Conservation (phyloP, 1,140 invertebrate species). For the Heterodera carotae region DNA sequence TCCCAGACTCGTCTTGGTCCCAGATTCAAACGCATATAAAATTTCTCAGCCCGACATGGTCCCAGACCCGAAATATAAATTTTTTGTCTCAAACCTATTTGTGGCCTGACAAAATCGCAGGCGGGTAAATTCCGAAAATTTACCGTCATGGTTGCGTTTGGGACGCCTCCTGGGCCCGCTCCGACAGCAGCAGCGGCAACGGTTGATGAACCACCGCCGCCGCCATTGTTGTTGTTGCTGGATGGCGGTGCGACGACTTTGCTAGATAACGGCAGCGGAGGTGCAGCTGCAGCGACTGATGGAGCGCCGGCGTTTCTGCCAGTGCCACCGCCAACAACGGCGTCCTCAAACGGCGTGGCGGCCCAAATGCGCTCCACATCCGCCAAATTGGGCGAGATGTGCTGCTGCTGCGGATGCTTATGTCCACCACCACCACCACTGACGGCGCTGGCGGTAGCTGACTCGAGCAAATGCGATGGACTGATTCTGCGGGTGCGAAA, state of each 20-base stretch:
- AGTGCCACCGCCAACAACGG: neutral
- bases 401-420: neutral
- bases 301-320: no score
- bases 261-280: no score
- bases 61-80: no score
- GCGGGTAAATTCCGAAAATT: neutral
- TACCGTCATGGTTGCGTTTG: no score
- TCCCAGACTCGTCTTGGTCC: no score
- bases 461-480: conserved; percentile 13
- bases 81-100: no score
- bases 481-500: conserved; percentile 10
- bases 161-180: neutral
- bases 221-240: neutral
- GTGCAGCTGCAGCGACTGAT: no score
- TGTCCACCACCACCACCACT: no score
- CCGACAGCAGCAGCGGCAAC: neutral
- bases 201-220: neutral
- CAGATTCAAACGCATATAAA: no score
- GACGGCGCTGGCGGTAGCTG: neutral
- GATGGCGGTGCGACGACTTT: no score
- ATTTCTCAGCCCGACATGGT: no score
- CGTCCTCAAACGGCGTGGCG: conserved; percentile 21
- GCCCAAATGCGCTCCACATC: conserved; percentile 22
- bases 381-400: conserved; percentile 6
- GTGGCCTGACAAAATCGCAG: no score